Conservation (phyloP, 2,888 invertebrate genomes). For the Portevinia maculata region DNA sequence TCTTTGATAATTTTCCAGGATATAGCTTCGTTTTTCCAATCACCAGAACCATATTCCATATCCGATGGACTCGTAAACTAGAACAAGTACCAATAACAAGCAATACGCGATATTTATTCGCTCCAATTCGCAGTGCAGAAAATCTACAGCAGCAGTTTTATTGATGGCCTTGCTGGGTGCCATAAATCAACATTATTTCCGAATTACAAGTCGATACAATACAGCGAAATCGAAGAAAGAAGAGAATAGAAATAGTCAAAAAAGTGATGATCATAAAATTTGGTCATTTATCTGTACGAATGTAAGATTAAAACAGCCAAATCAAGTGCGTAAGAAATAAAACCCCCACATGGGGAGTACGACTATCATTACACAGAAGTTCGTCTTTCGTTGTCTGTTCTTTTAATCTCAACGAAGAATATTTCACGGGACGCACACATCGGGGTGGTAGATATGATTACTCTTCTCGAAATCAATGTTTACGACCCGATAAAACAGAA, state of each 20-base stretch:
- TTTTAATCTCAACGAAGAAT: conserved; percentile 28
- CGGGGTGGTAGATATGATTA: conserved; percentile 32
- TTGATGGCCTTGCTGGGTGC: conserved; percentile 54
- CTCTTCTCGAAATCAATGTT: conserved; percentile 62
- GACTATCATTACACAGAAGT: neutral
- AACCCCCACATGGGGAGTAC: conserved; percentile 11
- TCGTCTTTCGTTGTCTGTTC: conserved; percentile 11
- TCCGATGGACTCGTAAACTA: conserved; percentile 54
- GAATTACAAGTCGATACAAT: conserved; percentile 65
- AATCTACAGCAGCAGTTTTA: conserved; percentile 65
- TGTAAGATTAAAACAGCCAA: conserved; percentile 58
- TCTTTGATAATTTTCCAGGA: conserved; percentile 34
- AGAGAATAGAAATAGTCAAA: conserved; percentile 13
- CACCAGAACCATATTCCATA: conserved; percentile 45
- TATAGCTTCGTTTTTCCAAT: conserved; percentile 65
- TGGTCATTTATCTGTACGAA: conserved; percentile 56
- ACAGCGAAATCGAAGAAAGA: conserved; percentile 38
- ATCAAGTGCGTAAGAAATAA: conserved; percentile 52
- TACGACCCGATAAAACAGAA: conserved; percentile 47
- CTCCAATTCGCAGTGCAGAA: conserved; percentile 1
- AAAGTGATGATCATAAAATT: conserved; percentile 48
- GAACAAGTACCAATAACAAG: conserved; percentile 55
- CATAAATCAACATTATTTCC: conserved; percentile 71
- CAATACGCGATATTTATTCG: conserved; percentile 30
- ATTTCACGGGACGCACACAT: neutral